Evolutionary conservation across 2,113 vertebrate genomes (phyloP), one percentile per base, ranked within the genome.

Genomic region (Alethe castanea): DNA sequence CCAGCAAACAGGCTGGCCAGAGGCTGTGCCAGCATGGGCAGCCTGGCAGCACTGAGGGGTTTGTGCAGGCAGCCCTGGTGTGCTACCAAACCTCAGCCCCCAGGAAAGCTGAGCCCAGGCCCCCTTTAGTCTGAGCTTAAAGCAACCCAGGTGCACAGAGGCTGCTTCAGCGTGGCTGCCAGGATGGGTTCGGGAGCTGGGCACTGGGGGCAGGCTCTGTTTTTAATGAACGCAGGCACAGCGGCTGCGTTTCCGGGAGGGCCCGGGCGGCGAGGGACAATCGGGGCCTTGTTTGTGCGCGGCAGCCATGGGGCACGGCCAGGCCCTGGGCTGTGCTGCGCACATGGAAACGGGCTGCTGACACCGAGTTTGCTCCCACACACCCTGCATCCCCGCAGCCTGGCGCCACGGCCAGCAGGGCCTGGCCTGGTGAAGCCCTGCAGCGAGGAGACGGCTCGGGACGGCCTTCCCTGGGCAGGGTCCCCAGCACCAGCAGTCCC

Each of bases 371-470:
- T 69, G 35, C 62, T 65, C 88, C 13, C 6, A 13, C 74, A 5
- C 22, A 25, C 70, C 45, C 38, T 35, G 82, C 56, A 8, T 29
- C 35, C 48, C 45, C 23, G 47, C 22, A 83, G 48, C 70, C 45
- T 18, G 18, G 35, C 66, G 8, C 26, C 50, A 0, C 0, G 0
- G 23, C 1, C 4, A 5, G 52, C 40, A 1, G 62, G 28, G 57
- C 72, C 71, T 17, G 36, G 0, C 59, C 69, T 23, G 15, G 62
- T 8, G 2, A 5, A 35, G 48, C 2, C 48, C 69, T 2, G 6
- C 24, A 6, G 57, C 0, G 0, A 66, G 65, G 80, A n/a, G 18
- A 1, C 0, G 2, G 45, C 47, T n/a, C 0, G 0, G 64, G 44
- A 35, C 48, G 18, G 66, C 72, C 45, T 18, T 18, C 6, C 31